Conservation (phyloP, 1,140 invertebrate species). For the Drosophila malerkotliana region DNA sequence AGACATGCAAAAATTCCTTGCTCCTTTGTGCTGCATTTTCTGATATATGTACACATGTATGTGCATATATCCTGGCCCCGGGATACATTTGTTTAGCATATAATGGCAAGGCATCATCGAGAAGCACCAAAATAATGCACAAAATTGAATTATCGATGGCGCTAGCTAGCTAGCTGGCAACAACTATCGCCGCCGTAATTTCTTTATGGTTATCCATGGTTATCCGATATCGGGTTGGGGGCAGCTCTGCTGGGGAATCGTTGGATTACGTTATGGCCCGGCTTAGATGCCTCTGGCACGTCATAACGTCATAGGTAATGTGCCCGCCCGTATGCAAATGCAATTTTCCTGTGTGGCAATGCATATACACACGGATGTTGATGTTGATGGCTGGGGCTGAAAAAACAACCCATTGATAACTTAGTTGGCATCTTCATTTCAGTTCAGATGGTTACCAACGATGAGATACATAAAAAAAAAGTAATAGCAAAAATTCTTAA, state of each 20-base stretch:
- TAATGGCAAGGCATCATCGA: conserved; percentile 70
- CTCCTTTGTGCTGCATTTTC: conserved; percentile 31
- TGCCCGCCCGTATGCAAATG: conserved; percentile 70
- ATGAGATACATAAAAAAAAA: background rate
- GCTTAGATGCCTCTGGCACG: background rate
- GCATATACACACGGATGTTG: conserved; percentile 10
- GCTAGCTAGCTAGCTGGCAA: conserved; percentile 16
- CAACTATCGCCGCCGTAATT: conserved; percentile 71
- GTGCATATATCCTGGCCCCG: conserved; percentile 36
- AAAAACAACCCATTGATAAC: conserved; percentile 55
- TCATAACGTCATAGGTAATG: conserved; percentile 47
- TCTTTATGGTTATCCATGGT: conserved; percentile 78
- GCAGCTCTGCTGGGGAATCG: conserved; percentile 29
- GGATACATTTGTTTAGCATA: conserved; percentile 78
- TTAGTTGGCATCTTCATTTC: conserved; percentile 48
- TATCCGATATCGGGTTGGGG: conserved; percentile 44
- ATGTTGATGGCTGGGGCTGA: conserved; percentile 5
- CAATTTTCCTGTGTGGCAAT: conserved; percentile 54
- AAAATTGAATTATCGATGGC: conserved; percentile 81
- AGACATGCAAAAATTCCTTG: conserved; percentile 29
- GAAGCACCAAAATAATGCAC: conserved; percentile 78
- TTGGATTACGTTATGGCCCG: conserved; percentile 19
- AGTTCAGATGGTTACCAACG: background rate
- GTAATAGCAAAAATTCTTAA: too few relatives aligned
- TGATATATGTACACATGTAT: background rate